phyloP scores from a whole-genome alignment of 2,797 vertebrate genomes.

The Netta rufina region DNA sequence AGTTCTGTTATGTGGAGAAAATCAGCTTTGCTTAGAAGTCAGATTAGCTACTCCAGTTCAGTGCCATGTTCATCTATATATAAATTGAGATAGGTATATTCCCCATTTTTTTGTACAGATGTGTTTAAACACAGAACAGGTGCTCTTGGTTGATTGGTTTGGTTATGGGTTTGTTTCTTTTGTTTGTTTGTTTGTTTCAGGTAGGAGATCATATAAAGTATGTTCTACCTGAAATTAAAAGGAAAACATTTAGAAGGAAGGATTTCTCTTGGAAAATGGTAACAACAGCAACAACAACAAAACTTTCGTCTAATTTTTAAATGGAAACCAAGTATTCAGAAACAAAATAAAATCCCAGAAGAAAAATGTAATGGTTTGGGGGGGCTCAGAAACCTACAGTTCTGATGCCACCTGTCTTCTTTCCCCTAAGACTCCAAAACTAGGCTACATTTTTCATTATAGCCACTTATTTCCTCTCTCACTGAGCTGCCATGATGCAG shows the following conservation, averaged over 20 bases:
- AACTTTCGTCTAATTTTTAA: neutral
- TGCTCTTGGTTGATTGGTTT: neutral
- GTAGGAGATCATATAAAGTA: neutral
- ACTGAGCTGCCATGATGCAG: neutral
- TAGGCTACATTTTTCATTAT: neutral
- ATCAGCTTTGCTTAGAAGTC: neutral
- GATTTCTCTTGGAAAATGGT: neutral
- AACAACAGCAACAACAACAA: neutral
- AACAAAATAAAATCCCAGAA: neutral
- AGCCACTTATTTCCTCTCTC: neutral
- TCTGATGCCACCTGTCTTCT: neutral
- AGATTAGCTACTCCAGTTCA: neutral
- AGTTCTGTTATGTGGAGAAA: neutral
- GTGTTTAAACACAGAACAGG: neutral
- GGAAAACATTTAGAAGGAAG: neutral
- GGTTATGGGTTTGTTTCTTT: too few relatives aligned
- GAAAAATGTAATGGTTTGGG: neutral
- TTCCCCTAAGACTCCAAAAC: neutral
- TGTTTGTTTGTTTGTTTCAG: too few relatives aligned
- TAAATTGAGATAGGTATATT: neutral
- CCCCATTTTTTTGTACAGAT: neutral
- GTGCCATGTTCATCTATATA: neutral
- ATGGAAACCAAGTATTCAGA: neutral
- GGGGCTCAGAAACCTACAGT: neutral
- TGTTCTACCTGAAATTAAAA: neutral